phyloP scores from a whole-genome alignment of 2,888 invertebrate genomes.

The Incurvaria masculella region DNA sequence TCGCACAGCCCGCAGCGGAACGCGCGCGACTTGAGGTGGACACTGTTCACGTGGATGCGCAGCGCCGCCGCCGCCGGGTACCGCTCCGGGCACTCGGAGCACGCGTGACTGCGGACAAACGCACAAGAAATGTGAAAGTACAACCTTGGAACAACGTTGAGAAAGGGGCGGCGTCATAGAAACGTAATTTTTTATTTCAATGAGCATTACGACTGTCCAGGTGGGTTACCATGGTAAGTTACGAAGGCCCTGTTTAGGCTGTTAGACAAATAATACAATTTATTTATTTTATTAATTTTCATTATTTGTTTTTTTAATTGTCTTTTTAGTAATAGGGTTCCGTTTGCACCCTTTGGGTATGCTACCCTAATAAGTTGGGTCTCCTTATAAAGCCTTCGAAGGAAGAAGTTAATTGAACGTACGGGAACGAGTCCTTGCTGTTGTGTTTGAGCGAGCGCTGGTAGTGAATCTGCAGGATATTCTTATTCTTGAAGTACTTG shows the following conservation, averaged over 20 bases:
- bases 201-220: too few species aligned
- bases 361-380: too few species aligned
- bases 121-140: too few species aligned
- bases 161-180: too few species aligned
- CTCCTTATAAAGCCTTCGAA: too few species aligned
- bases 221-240: too few species aligned
- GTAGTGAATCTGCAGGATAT: not conserved
- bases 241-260: too few species aligned
- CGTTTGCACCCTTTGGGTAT: too few species aligned
- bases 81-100: not conserved
- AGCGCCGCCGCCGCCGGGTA: not conserved
- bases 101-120: not conserved
- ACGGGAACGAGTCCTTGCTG: constrained; percentile 1
- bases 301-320: too few species aligned
- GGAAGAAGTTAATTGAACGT: not conserved
- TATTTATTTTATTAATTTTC: not conserved
- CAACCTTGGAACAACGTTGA: too few species aligned
- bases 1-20: not conserved
- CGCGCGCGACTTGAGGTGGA: not conserved
- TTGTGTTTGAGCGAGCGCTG: constrained; percentile 1
- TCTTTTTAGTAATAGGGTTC: too few species aligned
- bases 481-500: constrained; percentile 2
- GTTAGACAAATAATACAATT: constrained; percentile 1
- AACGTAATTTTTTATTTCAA: too few species aligned
- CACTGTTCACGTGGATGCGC: not conserved